Percentiles rank a stretch among this genome's conserved stretches.
These are phyloP conservation scores for Elgaria multicarinata DNA, from an alignment of 2,113 vertebrate species.

Conservation along the genomic window DNA sequence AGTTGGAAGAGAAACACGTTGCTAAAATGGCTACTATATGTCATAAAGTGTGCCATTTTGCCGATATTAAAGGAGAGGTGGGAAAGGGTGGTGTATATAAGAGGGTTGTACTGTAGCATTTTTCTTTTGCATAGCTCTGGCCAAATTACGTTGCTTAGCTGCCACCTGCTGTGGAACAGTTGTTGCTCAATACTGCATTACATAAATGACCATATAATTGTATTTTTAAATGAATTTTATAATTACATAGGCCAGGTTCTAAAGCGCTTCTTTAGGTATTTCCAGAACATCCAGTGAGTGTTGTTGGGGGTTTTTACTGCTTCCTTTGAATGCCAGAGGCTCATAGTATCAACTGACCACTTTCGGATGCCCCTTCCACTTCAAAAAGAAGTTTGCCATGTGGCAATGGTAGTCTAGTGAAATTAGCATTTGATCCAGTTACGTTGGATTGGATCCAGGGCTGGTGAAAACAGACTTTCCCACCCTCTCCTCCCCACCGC, in stretches of 20 bases:
- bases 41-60: conserved; percentile 31
- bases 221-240: conserved; percentile 1
- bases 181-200: background rate
- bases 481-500: too few species aligned
- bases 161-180: background rate
- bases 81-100: background rate
- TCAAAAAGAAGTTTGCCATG: background rate
- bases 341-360: background rate
- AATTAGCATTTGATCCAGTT: background rate
- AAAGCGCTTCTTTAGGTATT: background rate
- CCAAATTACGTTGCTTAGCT: conserved; percentile 41
- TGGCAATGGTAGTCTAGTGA: background rate
- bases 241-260: background rate
- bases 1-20: conserved; percentile 45
- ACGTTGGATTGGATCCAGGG: background rate
- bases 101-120: conserved; percentile 14
- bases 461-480: too few species aligned
- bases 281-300: background rate
- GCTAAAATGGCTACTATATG: conserved; percentile 33
- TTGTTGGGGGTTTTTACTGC: background rate
- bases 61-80: conserved; percentile 28
- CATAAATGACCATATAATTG: background rate
- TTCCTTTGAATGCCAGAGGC: background rate
- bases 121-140: conserved; percentile 19
- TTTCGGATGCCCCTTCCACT: background rate